A percentile compares a stretch with the other conserved stretches of the same genome.
Conservation (phyloP, 2,888 invertebrate species). For the Drosophila meridiana region DNA sequence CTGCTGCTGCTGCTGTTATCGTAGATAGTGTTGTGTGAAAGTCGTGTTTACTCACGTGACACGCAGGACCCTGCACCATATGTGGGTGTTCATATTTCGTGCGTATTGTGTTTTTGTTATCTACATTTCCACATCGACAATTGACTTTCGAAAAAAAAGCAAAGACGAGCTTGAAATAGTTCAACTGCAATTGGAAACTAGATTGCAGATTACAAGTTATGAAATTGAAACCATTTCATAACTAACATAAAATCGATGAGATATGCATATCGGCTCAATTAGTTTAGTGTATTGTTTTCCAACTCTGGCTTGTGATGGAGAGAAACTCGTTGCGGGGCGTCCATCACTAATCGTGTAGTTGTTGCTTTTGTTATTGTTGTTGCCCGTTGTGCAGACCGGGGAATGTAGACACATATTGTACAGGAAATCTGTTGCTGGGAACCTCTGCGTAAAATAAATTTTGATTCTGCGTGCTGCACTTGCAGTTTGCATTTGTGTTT, state of each 20-base stretch:
- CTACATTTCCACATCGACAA: not conserved
- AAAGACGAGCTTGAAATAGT: not conserved
- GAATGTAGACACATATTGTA: slow-evolving; percentile 61
- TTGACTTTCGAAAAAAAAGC: no score
- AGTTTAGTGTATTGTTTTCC: not conserved
- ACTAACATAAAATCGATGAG: slow-evolving; percentile 3
- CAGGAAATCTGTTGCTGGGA: slow-evolving; percentile 79
- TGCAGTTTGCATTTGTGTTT: slow-evolving; percentile 45
- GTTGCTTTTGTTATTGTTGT: slow-evolving; percentile 53
- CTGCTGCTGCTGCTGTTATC: slow-evolving; percentile 19
- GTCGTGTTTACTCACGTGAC: slow-evolving; percentile 6
- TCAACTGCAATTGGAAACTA: not conserved
- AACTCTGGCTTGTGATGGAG: not conserved
- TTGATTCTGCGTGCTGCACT: slow-evolving; percentile 78
- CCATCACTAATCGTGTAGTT: slow-evolving; percentile 31
- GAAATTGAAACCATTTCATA: not conserved
- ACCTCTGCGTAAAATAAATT: slow-evolving; percentile 54
- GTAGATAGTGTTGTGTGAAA: slow-evolving; percentile 3
- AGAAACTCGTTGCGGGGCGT: not conserved
- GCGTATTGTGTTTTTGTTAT: not conserved
- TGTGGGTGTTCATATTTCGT: slow-evolving; percentile 2
- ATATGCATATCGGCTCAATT: not conserved
- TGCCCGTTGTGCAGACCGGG: slow-evolving; percentile 63
- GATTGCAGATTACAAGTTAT: not conserved
- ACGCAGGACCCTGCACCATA: slow-evolving; percentile 2